Percentiles rank a stretch among this genome's conserved stretches.
phyloP scores from a whole-genome alignment of 2,113 vertebrate species.

The Chloroceryle aenea region DNA sequence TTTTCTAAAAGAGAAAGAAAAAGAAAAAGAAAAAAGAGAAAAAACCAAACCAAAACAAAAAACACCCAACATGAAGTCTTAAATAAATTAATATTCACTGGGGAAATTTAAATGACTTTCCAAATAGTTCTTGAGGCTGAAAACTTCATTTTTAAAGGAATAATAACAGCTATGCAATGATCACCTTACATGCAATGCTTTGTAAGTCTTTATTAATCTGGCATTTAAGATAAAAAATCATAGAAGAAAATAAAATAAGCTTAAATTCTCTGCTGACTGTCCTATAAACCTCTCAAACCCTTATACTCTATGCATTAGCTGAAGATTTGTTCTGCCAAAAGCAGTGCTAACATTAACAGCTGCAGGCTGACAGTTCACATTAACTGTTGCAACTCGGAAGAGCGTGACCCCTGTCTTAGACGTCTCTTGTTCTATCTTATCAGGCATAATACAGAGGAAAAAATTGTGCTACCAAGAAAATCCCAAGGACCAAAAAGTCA shows the following conservation, averaged over 20 bases:
- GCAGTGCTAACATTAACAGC: conserved; percentile 47
- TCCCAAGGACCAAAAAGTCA: conserved; percentile 51
- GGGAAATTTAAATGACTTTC: neutral
- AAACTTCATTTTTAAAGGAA: neutral
- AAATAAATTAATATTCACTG: neutral
- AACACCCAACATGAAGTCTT: neutral
- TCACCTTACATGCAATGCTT: neutral
- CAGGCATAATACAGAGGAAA: conserved; percentile 41
- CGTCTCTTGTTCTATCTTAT: conserved; percentile 57
- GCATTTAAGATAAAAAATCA: neutral
- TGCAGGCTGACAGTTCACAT: conserved; percentile 67
- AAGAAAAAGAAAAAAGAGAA: neutral
- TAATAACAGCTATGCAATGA: neutral
- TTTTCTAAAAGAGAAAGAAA: neutral
- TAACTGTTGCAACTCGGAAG: conserved; percentile 32
- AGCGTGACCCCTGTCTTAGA: conserved; percentile 50
- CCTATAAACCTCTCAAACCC: conserved; percentile 33
- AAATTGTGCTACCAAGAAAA: conserved; percentile 44
- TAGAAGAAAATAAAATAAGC: conserved; percentile 1
- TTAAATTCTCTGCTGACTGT: conserved; percentile 24
- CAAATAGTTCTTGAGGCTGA: neutral
- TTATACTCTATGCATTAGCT: neutral
- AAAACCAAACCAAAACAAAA: neutral
- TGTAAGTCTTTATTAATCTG: neutral
- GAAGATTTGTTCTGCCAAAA: conserved; percentile 57